Percentiles rank a stretch among this genome's conserved stretches.
These are phyloP conservation scores for Coluber constrictor DNA, from an alignment of 2,797 vertebrate species.

Conservation along the genomic window DNA sequence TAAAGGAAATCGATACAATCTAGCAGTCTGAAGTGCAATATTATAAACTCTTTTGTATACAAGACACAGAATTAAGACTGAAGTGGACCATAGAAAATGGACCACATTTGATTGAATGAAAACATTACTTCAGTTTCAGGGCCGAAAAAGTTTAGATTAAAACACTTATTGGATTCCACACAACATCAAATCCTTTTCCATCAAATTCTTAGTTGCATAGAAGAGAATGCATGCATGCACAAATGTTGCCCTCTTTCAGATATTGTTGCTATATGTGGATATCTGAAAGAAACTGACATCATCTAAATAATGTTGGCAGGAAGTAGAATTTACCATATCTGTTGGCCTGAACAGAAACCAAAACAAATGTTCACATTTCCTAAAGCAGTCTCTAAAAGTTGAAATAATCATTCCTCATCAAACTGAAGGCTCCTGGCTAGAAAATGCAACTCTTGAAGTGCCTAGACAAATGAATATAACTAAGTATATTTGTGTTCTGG, in stretches of 20 bases:
- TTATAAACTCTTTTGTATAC: neutral
- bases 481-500: neutral
- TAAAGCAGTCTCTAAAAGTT: neutral
- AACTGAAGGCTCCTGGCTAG: neutral
- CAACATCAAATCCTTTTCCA: neutral
- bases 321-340: neutral
- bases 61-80: neutral
- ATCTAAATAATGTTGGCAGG: neutral
- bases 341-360: neutral
- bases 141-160: neutral
- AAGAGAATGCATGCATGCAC: neutral
- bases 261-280: neutral
- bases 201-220: neutral
- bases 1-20: neutral
- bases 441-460: neutral
- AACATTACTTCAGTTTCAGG: neutral
- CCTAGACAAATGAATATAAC: neutral
- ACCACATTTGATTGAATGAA: neutral
- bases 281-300: neutral
- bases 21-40: neutral
- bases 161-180: neutral
- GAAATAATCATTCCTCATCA: neutral
- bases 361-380: slow-evolving; percentile 1
- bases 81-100: neutral
- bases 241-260: neutral